These are phyloP conservation scores for Pseudolaguvia tuberculata DNA, from an alignment of 2,113 vertebrate genomes.

Conservation along the genomic window DNA sequence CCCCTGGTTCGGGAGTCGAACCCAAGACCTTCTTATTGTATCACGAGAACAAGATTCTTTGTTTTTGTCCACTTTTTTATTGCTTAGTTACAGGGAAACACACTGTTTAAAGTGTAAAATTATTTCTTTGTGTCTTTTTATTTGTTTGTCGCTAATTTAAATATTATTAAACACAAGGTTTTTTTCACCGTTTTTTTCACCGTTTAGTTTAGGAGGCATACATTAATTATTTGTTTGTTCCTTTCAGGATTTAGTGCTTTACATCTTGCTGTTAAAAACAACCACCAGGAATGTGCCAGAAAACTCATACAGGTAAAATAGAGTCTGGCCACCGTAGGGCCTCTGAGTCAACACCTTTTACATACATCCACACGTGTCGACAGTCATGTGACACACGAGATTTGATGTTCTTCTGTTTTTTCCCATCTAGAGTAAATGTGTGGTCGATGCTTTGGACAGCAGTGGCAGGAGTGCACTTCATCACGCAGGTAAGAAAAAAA, in stretches of 20 bases:
- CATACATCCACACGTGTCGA: too few species aligned
- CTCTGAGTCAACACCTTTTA: too few species aligned
- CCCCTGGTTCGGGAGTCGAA: too few species aligned
- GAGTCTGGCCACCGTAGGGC: too few species aligned
- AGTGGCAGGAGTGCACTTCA: slow-evolving; percentile 86
- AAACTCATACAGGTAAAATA: slow-evolving; percentile 86
- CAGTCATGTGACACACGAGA: too few species aligned
- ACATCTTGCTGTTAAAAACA: slow-evolving; percentile 89
- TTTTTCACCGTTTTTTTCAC: too few species aligned
- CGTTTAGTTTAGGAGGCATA: too few species aligned
- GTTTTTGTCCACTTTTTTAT: neutral
- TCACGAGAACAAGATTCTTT: too few species aligned
- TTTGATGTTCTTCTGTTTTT: slow-evolving; percentile 21
- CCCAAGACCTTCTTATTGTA: too few species aligned
- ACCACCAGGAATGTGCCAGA: slow-evolving; percentile 81
- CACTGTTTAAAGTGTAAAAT: neutral
- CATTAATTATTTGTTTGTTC: neutral
- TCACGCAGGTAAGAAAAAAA: slow-evolving; percentile 78
- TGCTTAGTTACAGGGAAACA: too few species aligned
- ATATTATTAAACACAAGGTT: too few species aligned
- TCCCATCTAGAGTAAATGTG: slow-evolving; percentile 78
- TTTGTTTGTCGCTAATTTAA: neutral
- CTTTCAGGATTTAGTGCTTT: slow-evolving; percentile 81
- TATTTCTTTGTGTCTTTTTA: neutral
- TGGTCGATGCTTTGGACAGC: slow-evolving; percentile 71